phyloP scores from a whole-genome alignment of 2,888 invertebrate species.

The Amblyteles armatorius region DNA sequence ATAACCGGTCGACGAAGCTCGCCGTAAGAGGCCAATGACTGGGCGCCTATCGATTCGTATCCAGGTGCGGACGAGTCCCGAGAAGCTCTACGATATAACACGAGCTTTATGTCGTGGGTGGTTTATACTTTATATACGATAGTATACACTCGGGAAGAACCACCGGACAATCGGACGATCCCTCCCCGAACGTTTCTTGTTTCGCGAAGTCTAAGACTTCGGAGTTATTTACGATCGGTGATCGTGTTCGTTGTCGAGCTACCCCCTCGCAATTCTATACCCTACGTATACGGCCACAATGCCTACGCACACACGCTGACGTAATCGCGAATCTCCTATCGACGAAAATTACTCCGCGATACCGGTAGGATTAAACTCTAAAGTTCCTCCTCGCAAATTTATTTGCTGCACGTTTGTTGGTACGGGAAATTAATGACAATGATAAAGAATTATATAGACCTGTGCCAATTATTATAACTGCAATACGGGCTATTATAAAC shows the following conservation, averaged over 20 bases:
- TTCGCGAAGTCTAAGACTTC: slow-evolving; percentile 66
- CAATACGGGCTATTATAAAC: slow-evolving; percentile 49
- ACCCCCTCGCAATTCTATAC: slow-evolving; percentile 44
- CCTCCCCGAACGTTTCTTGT: slow-evolving; percentile 76
- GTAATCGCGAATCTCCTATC: not conserved
- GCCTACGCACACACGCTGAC: slow-evolving; percentile 3
- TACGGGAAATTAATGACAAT: not conserved
- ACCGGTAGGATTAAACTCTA: not conserved
- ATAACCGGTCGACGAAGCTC: not conserved
- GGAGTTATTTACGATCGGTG: slow-evolving; percentile 78
- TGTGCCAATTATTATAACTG: slow-evolving; percentile 16
- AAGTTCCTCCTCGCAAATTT: not conserved
- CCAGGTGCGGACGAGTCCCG: slow-evolving; percentile 30
- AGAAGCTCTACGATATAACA: slow-evolving; percentile 73
- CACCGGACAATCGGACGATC: slow-evolving; percentile 76
- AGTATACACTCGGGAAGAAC: slow-evolving; percentile 47
- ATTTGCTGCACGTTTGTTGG: not conserved
- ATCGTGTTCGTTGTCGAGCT: slow-evolving; percentile 66
- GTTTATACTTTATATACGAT: slow-evolving; percentile 80
- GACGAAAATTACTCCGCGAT: slow-evolving; percentile 8
- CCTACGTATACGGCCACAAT: not conserved
- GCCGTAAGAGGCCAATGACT: slow-evolving; percentile 34
- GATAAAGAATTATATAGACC: slow-evolving; percentile 1
- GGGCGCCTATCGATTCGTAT: not conserved
- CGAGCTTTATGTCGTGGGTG: slow-evolving; percentile 82